Evolutionary conservation across 2,113 vertebrate species (phyloP).

Genomic region (Chlorodrepanis virens): DNA sequence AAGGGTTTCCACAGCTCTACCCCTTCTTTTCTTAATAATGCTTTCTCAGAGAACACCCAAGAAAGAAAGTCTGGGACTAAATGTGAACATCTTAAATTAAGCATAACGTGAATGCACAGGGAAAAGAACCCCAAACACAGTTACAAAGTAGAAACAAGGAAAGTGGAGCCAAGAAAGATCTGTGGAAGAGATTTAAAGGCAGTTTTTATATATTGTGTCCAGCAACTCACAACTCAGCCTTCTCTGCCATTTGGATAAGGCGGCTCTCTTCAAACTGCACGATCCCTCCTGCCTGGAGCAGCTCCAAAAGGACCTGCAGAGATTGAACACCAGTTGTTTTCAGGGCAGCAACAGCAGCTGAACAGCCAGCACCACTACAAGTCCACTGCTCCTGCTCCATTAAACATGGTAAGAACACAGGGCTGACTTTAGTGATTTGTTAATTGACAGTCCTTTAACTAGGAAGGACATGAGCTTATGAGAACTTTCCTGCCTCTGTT

Average conservation of each 20-base stretch:
- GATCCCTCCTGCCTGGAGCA: slow-evolving; percentile 92
- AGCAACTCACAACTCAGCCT: slow-evolving; percentile 91
- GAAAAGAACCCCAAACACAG: neutral
- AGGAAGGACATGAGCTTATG: neutral
- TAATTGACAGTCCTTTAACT: neutral
- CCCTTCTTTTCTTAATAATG: neutral
- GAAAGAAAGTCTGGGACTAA: neutral
- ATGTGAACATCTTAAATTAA: neutral
- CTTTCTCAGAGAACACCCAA: neutral
- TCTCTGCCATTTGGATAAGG: slow-evolving; percentile 89
- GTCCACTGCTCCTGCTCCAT: neutral
- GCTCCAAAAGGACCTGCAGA: slow-evolving; percentile 88
- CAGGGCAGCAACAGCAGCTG: neutral
- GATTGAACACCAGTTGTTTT: neutral
- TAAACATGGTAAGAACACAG: neutral
- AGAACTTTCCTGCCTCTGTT: neutral
- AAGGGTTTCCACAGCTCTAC: neutral
- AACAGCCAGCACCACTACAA: neutral
- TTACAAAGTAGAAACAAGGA: neutral
- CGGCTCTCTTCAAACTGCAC: slow-evolving; percentile 92
- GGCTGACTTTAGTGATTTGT: neutral
- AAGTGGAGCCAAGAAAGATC: neutral
- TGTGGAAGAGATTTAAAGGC: neutral
- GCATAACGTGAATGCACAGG: neutral
- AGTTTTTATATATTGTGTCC: neutral